phyloP scores from a whole-genome alignment of 2,888 invertebrate species.

The Dysmachus trigonus region DNA sequence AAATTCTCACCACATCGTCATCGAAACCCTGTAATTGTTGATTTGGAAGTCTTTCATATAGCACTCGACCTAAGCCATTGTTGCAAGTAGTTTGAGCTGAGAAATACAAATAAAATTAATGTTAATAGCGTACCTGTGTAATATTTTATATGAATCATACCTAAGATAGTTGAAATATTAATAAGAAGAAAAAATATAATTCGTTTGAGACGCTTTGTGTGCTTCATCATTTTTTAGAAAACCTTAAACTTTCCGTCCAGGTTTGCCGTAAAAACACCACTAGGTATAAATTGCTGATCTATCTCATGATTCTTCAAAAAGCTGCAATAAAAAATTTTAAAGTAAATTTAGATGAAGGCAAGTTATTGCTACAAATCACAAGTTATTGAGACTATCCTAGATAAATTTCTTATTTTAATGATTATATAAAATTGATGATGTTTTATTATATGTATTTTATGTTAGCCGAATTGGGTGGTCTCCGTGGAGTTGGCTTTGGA shows the following conservation, averaged over 20 bases:
- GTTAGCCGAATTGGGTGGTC: background rate
- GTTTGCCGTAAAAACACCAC: background rate
- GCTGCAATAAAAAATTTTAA: background rate
- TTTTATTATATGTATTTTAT: background rate
- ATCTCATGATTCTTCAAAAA: background rate
- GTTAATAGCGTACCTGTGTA: background rate
- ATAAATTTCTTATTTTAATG: background rate
- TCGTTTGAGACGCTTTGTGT: slow-evolving; percentile 23
- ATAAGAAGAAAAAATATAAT: slow-evolving; percentile 45
- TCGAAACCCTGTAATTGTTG: slow-evolving; percentile 90
- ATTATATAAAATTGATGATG: background rate
- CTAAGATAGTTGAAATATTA: slow-evolving; percentile 45
- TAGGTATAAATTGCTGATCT: background rate
- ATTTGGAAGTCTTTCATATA: slow-evolving; percentile 88
- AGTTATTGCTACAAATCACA: background rate
- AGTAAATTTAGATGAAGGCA: background rate
- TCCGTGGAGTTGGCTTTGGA: background rate
- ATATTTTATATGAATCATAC: slow-evolving; percentile 41
- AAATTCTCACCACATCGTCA: slow-evolving; percentile 78
- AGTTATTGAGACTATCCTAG: background rate
- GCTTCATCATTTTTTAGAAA: slow-evolving; percentile 36
- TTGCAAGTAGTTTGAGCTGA: slow-evolving; percentile 85
- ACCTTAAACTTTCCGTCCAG: background rate
- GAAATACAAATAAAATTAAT: background rate
- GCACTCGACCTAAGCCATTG: slow-evolving; percentile 85